Evolutionary conservation across 2,113 vertebrate species (phyloP).

Genomic region (Limnothrissa miodon): DNA sequence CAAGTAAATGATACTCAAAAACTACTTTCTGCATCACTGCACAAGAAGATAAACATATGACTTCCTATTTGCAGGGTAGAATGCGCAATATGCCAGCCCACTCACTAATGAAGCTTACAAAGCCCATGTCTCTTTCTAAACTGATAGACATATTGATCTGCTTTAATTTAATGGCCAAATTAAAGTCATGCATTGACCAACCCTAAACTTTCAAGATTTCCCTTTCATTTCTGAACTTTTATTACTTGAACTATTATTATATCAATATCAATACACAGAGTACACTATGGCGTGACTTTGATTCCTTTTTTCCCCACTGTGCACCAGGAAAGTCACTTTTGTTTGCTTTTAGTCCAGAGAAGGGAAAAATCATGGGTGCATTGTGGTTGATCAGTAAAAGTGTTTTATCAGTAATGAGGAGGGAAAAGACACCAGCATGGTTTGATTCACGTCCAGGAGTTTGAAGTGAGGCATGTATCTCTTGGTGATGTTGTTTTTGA

Average conservation of each 20-base stretch:
- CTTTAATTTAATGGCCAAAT: background rate
- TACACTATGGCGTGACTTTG: background rate
- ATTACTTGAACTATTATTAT: background rate
- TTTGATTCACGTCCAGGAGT: conserved; percentile 21
- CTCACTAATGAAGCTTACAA: background rate
- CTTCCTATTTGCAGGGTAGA: conserved; percentile 2
- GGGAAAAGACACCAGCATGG: background rate
- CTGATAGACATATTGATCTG: background rate
- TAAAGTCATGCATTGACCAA: background rate
- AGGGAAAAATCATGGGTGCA: background rate
- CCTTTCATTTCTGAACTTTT: background rate
- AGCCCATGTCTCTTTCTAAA: background rate
- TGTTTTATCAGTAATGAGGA: background rate
- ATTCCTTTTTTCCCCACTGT: background rate
- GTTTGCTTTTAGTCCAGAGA: background rate
- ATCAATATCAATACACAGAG: background rate
- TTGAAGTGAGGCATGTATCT: conserved; percentile 26
- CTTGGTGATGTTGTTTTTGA: conserved; percentile 15
- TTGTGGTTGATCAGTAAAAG: conserved; percentile 1
- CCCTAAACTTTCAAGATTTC: background rate
- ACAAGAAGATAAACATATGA: conserved; percentile 39
- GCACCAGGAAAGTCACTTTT: background rate
- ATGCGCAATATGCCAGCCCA: background rate
- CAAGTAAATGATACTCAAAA: conserved; percentile 59
- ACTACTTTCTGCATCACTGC: conserved; percentile 44